Evolutionary conservation across 2,797 vertebrate species (phyloP), one percentile per base, ranked within the genome.

Genomic region (Psittacula derbiana): DNA sequence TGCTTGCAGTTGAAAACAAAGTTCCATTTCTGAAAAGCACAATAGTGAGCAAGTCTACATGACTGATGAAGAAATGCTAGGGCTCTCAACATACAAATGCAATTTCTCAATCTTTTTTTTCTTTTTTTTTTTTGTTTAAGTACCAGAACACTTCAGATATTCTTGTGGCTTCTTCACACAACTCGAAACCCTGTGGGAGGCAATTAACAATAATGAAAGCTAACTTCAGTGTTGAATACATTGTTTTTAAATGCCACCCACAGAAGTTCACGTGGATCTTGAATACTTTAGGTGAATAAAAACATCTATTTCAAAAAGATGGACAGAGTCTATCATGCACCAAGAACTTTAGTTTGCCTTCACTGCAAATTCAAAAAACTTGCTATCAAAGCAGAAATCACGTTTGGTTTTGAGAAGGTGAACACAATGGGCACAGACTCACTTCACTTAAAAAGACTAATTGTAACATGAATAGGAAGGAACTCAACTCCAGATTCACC

Each of bases 141-240:
- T 13, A 60, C 4, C 44, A 43, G 40, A 86, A 53, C 33, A 43
- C 49, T 92, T 47, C 71, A 73, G 71, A 38, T 43, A 11, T 27
- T 73, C 73, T 80, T 53, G 44, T 60, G 33, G 30, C 25, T 40
- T 81, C 58, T 74, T 65, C 38, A 71, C 33, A 79, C 73, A 27
- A 47, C 55, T 53, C 64, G 60, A 65, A 94, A 81, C 57, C 57
- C 66, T 43, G 64, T 82, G 83, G 80, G 88, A 88, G 73, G 75
- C 58, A 62, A 43, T 81, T 58, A 75, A 64, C 20, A 82, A 16
- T 4, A 67, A 28, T 19, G n/a, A 73, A 90, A 94, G 40, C 7
- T 14, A 13, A 49, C 52, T 46, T 21, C 74, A 74, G 67, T 20
- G 65, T 4, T 19, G 52, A 82, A 79, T 4, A 23, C 12, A 0